A percentile compares a stretch with the other conserved stretches of the same genome.
Evolutionary conservation across 2,888 invertebrate genomes (phyloP).

Genomic region (Tetropium fuscum): DNA sequence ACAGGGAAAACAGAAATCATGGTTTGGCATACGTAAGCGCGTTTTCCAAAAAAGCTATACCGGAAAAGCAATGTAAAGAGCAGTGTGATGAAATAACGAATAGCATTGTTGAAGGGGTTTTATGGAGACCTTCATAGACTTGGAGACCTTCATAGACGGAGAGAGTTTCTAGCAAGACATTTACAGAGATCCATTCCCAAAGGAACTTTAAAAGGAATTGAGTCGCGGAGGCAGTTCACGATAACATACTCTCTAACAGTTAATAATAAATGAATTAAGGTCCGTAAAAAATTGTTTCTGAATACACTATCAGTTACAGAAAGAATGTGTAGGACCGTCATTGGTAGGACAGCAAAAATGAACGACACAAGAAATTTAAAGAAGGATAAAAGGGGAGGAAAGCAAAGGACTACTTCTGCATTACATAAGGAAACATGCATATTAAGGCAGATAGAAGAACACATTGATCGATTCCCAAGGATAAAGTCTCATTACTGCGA

Average conservation of each 20-base stretch:
- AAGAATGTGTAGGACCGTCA: slow-evolving; percentile 3
- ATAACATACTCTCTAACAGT: slow-evolving; percentile 7
- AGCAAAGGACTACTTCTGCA: slow-evolving; percentile 21
- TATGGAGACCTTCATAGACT: too few species aligned
- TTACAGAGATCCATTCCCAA: too few species aligned
- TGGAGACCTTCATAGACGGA: too few species aligned
- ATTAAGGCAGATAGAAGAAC: slow-evolving; percentile 20
- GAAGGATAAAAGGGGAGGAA: slow-evolving; percentile 23
- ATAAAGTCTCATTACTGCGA: slow-evolving; percentile 34
- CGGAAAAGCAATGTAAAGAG: too few species aligned
- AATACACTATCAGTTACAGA: slow-evolving; percentile 10
- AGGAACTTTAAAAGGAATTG: not conserved
- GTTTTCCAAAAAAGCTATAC: too few species aligned
- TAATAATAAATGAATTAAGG: slow-evolving; percentile 1
- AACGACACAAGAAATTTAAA: slow-evolving; percentile 12
- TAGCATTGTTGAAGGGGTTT: too few species aligned
- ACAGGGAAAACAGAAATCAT: too few species aligned
- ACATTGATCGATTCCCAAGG: slow-evolving; percentile 31
- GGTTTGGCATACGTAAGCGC: too few species aligned
- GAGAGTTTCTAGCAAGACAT: slow-evolving; percentile 2
- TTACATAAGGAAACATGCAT: slow-evolving; percentile 8
- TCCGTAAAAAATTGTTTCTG: slow-evolving; percentile 14
- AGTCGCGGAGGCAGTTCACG: slow-evolving; percentile 11
- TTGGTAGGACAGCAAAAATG: not conserved
- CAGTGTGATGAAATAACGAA: too few species aligned